phyloP scores from a whole-genome alignment of 2,888 invertebrate genomes.

The Leptinotarsa juncta region DNA sequence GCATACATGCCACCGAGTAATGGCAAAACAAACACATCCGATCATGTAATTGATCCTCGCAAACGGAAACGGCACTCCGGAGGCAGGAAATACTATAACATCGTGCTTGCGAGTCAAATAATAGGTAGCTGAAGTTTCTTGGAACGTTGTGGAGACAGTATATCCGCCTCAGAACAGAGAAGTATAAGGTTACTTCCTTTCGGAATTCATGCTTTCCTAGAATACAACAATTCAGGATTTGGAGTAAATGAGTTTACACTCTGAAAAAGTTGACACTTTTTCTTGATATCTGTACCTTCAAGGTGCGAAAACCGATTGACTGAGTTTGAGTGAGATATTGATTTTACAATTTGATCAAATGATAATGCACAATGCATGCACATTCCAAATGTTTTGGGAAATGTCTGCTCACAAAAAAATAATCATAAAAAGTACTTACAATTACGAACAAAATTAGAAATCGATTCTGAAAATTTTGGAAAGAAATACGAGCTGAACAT shows the following conservation, averaged over 20 bases:
- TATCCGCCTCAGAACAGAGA: not conserved
- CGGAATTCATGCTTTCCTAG: not conserved
- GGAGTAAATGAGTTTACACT: not conserved
- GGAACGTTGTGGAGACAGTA: not conserved
- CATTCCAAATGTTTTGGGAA: too few species aligned
- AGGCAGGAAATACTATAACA: constrained; percentile 57
- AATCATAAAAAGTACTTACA: too few species aligned
- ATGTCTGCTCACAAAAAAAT: too few species aligned
- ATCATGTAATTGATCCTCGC: constrained; percentile 60
- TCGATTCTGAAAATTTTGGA: too few species aligned
- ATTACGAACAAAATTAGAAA: too few species aligned
- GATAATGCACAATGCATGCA: too few species aligned
- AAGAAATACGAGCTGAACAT: too few species aligned
- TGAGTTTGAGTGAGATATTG: too few species aligned
- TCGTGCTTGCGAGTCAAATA: constrained; percentile 50
- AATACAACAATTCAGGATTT: not conserved
- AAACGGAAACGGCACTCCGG: constrained; percentile 56
- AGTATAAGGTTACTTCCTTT: constrained; percentile 6
- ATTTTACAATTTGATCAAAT: too few species aligned
- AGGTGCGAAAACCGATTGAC: too few species aligned
- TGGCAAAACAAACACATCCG: constrained; percentile 60
- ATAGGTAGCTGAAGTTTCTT: constrained; percentile 7
- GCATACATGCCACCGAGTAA: constrained; percentile 59
- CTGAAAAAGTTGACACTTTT: too few species aligned
- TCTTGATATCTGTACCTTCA: too few species aligned